Percentiles rank a stretch among this genome's conserved stretches.
Conservation (phyloP, 2,888 invertebrate genomes). For the Micropterix aruncella region DNA sequence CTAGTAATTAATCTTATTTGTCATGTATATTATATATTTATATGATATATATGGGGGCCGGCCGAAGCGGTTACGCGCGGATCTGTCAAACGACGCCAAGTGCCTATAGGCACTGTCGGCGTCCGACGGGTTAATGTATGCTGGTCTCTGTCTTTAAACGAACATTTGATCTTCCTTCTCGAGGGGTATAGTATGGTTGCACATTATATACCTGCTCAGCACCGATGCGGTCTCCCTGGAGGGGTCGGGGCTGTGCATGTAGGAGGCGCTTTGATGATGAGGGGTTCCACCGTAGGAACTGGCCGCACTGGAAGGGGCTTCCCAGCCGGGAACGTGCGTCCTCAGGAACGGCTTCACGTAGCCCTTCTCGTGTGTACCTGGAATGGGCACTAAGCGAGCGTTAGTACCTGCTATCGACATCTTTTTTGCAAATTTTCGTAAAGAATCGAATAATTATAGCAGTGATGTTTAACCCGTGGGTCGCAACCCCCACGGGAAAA, state of each 20-base stretch:
- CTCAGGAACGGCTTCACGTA: constrained; percentile 77
- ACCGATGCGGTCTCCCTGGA: constrained; percentile 62
- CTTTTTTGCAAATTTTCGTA: too few species aligned
- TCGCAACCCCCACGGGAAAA: too few species aligned
- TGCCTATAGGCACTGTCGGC: neutral
- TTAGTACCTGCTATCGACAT: too few species aligned
- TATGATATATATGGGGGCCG: too few species aligned
- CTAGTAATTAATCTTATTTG: too few species aligned
- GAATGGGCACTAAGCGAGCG: constrained; percentile 17
- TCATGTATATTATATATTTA: too few species aligned
- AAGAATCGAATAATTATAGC: too few species aligned
- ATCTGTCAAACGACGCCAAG: too few species aligned
- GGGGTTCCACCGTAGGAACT: constrained; percentile 49
- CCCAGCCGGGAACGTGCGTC: constrained; percentile 66
- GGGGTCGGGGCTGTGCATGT: constrained; percentile 57
- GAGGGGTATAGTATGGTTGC: neutral
- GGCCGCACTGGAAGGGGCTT: constrained; percentile 26
- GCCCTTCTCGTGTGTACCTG: constrained; percentile 54
- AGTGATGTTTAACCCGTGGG: too few species aligned
- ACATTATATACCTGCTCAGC: constrained; percentile 42
- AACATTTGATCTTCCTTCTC: too few species aligned
- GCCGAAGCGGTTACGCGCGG: too few species aligned
- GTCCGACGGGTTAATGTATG: neutral
- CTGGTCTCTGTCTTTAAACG: neutral
- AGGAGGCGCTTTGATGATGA: constrained; percentile 47